Evolutionary conservation across 1,140 invertebrate genomes (phyloP), one percentile per base, ranked within the genome.

Genomic region (Gryon sp.): DNA sequence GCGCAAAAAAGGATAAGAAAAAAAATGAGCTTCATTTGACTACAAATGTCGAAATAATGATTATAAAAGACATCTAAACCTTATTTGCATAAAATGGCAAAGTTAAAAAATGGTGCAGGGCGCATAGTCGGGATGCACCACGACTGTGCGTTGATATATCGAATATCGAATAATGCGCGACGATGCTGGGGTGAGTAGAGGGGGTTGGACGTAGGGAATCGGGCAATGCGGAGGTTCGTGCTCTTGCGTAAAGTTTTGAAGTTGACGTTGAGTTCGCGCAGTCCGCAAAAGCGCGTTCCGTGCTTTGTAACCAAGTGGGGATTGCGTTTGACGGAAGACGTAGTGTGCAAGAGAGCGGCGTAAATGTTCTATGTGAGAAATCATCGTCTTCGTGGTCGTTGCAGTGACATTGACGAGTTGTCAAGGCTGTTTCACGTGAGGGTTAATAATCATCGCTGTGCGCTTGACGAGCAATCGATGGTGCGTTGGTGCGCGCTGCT

Each of bases 221-320:
- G 80, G 69, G 78, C 82, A 82, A 82, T 82, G 83, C 83, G 81
- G 82, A 76, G 82, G 78, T 83, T 80, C 65, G 70, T 69, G 73
- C 73, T 78, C 76, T 80, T 80, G 66, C 75, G 75, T 55, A 68
- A 79, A 82, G n/a, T n/a, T 46, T 62, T 59, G 36, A 5, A 22
- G 9, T 1, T 16, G 8, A 62, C 26, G 22, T 18, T 28, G 65
- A 59, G 6, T 70, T 65, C 53, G 9, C 15, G 57, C 45, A 63
- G 46, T 65, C 76, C 28, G 24, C 65, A 65, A 62, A 46, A 48
- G 66, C 26, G 34, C 19, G 22, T 7, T 15, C 11, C 19, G 20
- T n/a, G n/a, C n/a, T n/a, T n/a, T n/a, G n/a, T n/a, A n/a, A n/a
- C n/a, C n/a, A n/a, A n/a, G n/a, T n/a, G n/a, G n/a, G n/a, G n/a